Evolutionary conservation across 1,140 invertebrate species (phyloP).

Genomic region (Zaprionus kolodkinae): DNA sequence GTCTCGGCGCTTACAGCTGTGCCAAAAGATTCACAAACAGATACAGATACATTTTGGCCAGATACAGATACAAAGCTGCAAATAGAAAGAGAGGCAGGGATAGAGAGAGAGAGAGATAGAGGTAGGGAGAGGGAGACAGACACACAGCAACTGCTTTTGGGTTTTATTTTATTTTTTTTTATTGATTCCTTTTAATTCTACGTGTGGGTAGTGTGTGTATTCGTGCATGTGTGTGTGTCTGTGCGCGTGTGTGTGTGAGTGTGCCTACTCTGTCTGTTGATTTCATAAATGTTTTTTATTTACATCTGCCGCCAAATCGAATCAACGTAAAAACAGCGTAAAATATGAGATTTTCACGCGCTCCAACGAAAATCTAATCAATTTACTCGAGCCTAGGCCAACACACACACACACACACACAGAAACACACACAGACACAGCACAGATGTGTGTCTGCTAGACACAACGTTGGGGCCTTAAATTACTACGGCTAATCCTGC

Average conservation of each 20-base stretch:
- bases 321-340: slow-evolving; percentile 50
- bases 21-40: slow-evolving; percentile 19
- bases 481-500: background rate
- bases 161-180: slow-evolving; percentile 45
- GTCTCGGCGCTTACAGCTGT: slow-evolving; percentile 22
- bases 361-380: slow-evolving; percentile 39
- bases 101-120: background rate
- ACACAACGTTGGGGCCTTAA: background rate
- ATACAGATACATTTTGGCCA: slow-evolving; percentile 12
- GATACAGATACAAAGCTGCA: slow-evolving; percentile 29
- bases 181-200: slow-evolving; percentile 74
- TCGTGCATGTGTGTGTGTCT: slow-evolving; percentile 12
- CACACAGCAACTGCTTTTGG: slow-evolving; percentile 11
- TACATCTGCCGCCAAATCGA: slow-evolving; percentile 52
- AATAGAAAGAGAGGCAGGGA: slow-evolving; percentile 22
- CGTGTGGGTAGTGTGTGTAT: slow-evolving; percentile 25
- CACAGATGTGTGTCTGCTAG: background rate
- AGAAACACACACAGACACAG: background rate
- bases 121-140: background rate
- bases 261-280: slow-evolving; percentile 51
- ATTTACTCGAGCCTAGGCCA: slow-evolving; percentile 20
- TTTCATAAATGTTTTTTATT: slow-evolving; percentile 62
- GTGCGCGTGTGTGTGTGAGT: slow-evolving; percentile 21
- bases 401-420: background rate
- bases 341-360: slow-evolving; percentile 54